Conservation (phyloP, 2,888 invertebrate genomes). For the Tinea trinotella region DNA sequence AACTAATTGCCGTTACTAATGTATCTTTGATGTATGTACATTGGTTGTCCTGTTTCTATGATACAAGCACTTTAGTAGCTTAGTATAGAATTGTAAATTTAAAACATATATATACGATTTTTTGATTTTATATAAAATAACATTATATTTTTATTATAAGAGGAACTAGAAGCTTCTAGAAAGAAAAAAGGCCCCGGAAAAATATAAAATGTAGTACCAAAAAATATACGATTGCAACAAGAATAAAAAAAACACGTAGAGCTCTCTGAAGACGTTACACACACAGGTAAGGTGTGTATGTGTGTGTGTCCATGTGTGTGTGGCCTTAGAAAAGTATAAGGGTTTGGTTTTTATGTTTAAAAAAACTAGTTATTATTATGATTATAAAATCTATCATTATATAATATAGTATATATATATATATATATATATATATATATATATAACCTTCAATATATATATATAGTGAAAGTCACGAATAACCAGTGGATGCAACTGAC, state of each 20-base stretch:
- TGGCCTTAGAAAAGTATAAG: conserved; percentile 25
- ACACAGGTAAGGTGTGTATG: conserved; percentile 25
- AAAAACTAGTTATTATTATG: not conserved
- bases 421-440: not conserved
- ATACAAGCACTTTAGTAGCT: too few species aligned
- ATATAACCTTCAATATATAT: not conserved
- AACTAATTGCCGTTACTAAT: too few species aligned
- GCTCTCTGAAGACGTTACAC: conserved; percentile 54
- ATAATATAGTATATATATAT: too few species aligned
- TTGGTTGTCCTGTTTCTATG: too few species aligned
- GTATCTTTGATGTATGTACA: too few species aligned
- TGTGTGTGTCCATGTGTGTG: conserved; percentile 27
- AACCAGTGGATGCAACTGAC: too few species aligned
- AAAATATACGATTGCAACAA: conserved; percentile 70
- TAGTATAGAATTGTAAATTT: too few species aligned
- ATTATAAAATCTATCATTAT: not conserved
- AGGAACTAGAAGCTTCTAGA: conserved; percentile 24
- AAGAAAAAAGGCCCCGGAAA: conserved; percentile 39
- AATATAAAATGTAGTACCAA: conserved; percentile 66
- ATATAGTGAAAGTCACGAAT: too few species aligned
- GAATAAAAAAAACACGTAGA: conserved; percentile 42
- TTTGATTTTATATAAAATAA: not conserved
- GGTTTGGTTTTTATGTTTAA: not conserved
- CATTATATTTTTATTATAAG: not conserved
- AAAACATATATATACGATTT: too few species aligned